Conservation (phyloP, 2,113 vertebrate species). For the Irena cyanogastra region DNA sequence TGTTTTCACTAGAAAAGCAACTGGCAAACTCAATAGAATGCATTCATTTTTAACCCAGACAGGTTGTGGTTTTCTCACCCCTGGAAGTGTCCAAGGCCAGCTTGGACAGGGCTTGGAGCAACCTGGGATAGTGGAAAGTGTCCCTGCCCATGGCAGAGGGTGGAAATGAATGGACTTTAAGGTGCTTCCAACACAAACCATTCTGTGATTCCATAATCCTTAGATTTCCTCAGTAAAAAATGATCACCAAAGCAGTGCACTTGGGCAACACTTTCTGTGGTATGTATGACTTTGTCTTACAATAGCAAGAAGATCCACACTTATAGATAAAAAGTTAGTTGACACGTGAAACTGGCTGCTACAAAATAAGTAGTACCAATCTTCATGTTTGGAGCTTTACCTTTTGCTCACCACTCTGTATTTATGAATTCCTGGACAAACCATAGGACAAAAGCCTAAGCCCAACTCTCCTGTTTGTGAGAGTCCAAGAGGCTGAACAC, state of each 20-base stretch:
- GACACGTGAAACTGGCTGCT: not conserved
- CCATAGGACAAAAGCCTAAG: not conserved
- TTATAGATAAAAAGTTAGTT: not conserved
- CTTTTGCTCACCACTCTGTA: not conserved
- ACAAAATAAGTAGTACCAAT: fast-evolving
- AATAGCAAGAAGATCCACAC: not conserved
- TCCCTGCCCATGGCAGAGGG: not conserved
- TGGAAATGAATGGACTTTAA: not conserved
- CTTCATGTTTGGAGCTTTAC: too few species aligned
- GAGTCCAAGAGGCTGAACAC: not conserved
- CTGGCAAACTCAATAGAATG: not conserved
- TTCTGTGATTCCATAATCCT: not conserved
- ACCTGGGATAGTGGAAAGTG: too few species aligned
- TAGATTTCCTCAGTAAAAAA: not conserved
- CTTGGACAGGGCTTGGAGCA: not conserved
- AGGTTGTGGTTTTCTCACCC: not conserved
- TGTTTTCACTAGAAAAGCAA: not conserved
- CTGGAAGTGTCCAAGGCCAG: not conserved
- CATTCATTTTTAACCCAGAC: not conserved
- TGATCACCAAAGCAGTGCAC: not conserved
- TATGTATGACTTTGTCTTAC: fast-evolving
- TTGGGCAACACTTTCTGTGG: not conserved
- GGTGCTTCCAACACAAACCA: not conserved
- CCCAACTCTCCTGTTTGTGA: not conserved
- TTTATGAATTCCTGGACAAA: not conserved